Percentiles rank a stretch among this genome's conserved stretches.
Conservation (phyloP, 2,797 vertebrate species). For the Poeciliopsis turneri region DNA sequence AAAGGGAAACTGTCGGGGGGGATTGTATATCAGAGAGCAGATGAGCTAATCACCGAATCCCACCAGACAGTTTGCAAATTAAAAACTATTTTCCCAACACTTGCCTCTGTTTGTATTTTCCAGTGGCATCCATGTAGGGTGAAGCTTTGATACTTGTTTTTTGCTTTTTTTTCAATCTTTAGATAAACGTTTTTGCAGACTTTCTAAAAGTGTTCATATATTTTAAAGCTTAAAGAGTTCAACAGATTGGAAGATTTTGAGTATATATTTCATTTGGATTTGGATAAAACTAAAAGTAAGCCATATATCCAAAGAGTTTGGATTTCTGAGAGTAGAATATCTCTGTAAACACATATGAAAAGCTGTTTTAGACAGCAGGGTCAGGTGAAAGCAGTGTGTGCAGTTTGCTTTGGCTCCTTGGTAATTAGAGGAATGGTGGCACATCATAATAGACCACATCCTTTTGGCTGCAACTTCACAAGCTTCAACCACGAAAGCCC, state of each 20-base stretch:
- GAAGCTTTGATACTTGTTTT: neutral
- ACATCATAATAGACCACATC: slow-evolving; percentile 94
- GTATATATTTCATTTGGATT: slow-evolving; percentile 14
- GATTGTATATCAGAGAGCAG: slow-evolving; percentile 82
- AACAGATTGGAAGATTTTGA: slow-evolving; percentile 15
- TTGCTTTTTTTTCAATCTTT: neutral
- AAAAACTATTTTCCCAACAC: slow-evolving; percentile 45
- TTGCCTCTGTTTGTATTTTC: slow-evolving; percentile 9
- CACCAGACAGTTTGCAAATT: slow-evolving; percentile 67
- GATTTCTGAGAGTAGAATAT: slow-evolving; percentile 79
- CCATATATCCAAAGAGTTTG: slow-evolving; percentile 72
- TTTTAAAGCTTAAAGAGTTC: slow-evolving; percentile 4
- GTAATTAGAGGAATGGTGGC: slow-evolving; percentile 87
- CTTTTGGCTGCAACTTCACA: slow-evolving; percentile 87
- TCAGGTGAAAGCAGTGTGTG: slow-evolving; percentile 86
- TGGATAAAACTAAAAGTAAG: slow-evolving; percentile 71
- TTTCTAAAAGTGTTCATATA: neutral
- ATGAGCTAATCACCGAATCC: slow-evolving; percentile 74
- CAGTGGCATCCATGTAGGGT: neutral
- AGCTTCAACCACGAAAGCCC: slow-evolving; percentile 71
- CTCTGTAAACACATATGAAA: slow-evolving; percentile 88
- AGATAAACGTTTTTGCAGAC: no score
- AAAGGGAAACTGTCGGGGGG: slow-evolving; percentile 76
- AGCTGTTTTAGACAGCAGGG: slow-evolving; percentile 86
- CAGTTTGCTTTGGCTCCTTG: slow-evolving; percentile 89